A percentile compares a stretch with the other conserved stretches of the same genome.
These are phyloP conservation scores for Pentamera pediparva DNA, from an alignment of 53 echinoderm and acorn worm species.

Conservation along the genomic window DNA sequence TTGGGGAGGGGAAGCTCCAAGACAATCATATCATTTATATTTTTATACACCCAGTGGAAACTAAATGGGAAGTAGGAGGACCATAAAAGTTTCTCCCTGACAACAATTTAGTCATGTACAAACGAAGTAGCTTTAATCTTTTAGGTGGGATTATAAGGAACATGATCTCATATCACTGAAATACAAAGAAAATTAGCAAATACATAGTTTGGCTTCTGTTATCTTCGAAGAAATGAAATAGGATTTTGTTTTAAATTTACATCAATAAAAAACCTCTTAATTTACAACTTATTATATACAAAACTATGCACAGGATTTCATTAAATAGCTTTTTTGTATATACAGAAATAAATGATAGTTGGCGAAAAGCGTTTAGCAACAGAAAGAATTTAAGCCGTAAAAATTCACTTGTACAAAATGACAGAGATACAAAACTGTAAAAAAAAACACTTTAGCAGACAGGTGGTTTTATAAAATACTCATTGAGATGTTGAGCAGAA, in stretches of 20 bases:
- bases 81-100: too few species aligned
- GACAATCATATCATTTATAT: too few species aligned
- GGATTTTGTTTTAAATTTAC: background rate
- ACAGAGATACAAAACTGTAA: background rate
- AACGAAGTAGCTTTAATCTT: too few species aligned
- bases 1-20: too few species aligned
- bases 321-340: constrained; percentile 21
- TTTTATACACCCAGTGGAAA: too few species aligned
- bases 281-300: constrained; percentile 10
- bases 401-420: background rate
- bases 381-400: background rate
- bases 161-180: too few species aligned
- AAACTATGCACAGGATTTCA: constrained; percentile 29
- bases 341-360: too few species aligned
- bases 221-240: background rate
- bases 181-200: background rate
- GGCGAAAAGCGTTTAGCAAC: constrained; percentile 6
- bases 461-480: background rate
- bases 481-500: background rate
- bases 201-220: background rate
- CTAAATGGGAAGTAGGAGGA: too few species aligned
- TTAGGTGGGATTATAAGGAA: too few species aligned
- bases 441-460: background rate
- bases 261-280: constrained; percentile 18
- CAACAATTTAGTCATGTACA: too few species aligned